Evolutionary conservation across 1,140 invertebrate species (phyloP), one percentile per base, ranked within the genome.

Genomic region (Geopemphigus sp.): DNA sequence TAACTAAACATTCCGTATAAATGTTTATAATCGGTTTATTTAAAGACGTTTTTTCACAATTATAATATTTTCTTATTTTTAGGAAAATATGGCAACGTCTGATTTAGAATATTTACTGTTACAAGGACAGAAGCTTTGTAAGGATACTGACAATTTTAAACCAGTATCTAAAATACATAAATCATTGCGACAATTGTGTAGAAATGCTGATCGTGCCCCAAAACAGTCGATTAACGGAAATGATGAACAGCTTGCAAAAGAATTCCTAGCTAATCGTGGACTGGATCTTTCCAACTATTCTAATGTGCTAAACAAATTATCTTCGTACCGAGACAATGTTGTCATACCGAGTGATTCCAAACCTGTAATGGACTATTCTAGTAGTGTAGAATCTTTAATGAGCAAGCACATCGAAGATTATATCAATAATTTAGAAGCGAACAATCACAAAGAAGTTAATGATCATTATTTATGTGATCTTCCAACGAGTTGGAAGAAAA

Each of bases 141-240:
- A 78, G 22, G 74, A 78, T n/a, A 78, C 14, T n/a, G 56, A 47
- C 8, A 61, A 12, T 26, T 47, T 59, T 17, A 78, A 78, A 22
- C 74, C 57, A 19, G 74, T 78, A 29, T 78, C 74, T n/a, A 78
- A 78, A 78, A 78, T 78, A 61, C 74, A 78, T 47, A 78, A 78
- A 59, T 78, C 74, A 12, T 78, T 78, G 22, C 74, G 74, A 50
- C 74, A 78, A 11, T 6, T 78, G 17, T 78, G 74, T 5, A 39
- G 57, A n/a, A 78, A 78, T n/a, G 74, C 74, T 11, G 57, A 78
- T 50, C 15, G 39, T 53, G n/a, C 74, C 4, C 19, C 56, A n/a
- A 63, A 78, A 26, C 57, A 59, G 8, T 45, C 8, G 5, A 19
- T n/a, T 32, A 24, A 6, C 11, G 32, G 6, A 2, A 78, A 5